Evolutionary conservation across 2,888 invertebrate species (phyloP).

Genomic region (Autographa pulchrina): DNA sequence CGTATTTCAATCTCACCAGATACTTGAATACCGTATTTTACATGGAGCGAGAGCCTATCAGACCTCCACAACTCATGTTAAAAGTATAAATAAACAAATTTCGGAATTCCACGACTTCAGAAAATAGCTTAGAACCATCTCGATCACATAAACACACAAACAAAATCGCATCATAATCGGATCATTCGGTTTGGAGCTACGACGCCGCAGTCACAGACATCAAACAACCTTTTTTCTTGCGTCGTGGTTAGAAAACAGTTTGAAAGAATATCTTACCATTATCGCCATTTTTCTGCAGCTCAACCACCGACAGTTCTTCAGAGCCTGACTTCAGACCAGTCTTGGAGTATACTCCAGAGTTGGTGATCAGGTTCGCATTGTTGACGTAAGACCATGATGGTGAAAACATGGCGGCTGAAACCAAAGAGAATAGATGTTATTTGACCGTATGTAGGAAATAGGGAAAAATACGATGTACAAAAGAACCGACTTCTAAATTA

Average conservation of each 20-base stretch:
- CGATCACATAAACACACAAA: no score
- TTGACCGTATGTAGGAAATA: neutral
- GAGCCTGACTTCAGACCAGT: constrained; percentile 46
- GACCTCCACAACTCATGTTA: no score
- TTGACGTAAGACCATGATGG: constrained; percentile 74
- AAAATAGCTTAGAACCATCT: no score
- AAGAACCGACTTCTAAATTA: no score
- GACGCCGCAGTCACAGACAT: neutral
- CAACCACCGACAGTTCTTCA: constrained; percentile 60
- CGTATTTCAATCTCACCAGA: no score
- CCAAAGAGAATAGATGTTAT: neutral
- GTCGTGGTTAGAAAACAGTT: neutral
- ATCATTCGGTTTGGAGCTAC: no score
- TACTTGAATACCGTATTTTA: no score
- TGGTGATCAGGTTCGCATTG: constrained; percentile 71
- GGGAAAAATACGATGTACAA: no score
- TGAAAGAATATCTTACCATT: constrained; percentile 59
- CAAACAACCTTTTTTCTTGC: neutral
- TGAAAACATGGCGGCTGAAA: constrained; percentile 72
- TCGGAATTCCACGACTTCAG: no score
- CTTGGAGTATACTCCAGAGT: constrained; percentile 64
- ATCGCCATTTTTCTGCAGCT: constrained; percentile 63
- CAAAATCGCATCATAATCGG: no score
- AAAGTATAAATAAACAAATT: no score
- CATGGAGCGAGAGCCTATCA: no score